Percentiles rank a stretch among this genome's conserved stretches.
Evolutionary conservation across 1,140 invertebrate genomes (phyloP).

Genomic region (Drosophila rufa): DNA sequence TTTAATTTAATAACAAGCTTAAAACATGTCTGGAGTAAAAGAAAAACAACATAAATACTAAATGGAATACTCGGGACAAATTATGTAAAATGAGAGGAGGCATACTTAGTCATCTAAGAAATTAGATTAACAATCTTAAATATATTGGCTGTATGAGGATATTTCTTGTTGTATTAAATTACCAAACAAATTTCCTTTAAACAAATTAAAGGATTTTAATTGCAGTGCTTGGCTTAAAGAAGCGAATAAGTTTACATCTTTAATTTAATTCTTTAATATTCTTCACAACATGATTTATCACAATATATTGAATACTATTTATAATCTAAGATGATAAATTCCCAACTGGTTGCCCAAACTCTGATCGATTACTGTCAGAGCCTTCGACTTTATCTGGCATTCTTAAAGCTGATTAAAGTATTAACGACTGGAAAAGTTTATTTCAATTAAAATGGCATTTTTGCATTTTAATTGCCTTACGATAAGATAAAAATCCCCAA

Average conservation of each 20-base stretch:
- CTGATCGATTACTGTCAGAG: not conserved
- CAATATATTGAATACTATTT: no score
- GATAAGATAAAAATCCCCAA: slow-evolving; percentile 68
- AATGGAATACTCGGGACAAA: not conserved
- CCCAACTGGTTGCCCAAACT: not conserved
- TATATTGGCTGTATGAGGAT: not conserved
- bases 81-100: not conserved
- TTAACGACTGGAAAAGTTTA: slow-evolving; percentile 21
- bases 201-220: not conserved
- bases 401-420: slow-evolving; percentile 13
- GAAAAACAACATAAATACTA: slow-evolving; percentile 59
- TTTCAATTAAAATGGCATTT: slow-evolving; percentile 74
- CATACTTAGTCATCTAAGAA: not conserved
- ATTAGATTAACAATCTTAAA: no score
- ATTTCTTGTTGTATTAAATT: not conserved
- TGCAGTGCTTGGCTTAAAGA: no score
- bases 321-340: not conserved
- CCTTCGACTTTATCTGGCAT: not conserved
- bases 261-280: no score
- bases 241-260: no score
- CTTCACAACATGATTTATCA: no score
- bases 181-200: no score
- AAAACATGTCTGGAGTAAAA: slow-evolving; percentile 74
- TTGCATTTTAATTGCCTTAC: slow-evolving; percentile 75
- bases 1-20: slow-evolving; percentile 81